Conservation (phyloP, 1,140 invertebrate species). For the Trigoniulus corallinus region DNA sequence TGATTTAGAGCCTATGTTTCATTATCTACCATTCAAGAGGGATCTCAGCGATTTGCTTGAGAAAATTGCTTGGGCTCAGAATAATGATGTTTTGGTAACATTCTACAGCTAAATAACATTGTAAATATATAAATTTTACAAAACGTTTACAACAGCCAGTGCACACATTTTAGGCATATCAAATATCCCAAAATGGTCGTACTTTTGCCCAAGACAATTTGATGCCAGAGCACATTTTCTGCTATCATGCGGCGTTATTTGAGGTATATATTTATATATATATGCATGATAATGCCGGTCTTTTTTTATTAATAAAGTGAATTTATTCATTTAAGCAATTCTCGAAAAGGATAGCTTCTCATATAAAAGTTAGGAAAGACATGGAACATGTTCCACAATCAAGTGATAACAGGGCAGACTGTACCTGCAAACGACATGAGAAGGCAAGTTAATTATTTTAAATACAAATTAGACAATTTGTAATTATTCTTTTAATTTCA, state of each 20-base stretch:
- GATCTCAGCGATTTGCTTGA: slow-evolving; percentile 67
- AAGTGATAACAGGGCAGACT: slow-evolving; percentile 17
- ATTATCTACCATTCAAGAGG: slow-evolving; percentile 66
- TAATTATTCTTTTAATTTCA: neutral
- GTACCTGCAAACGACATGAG: slow-evolving; percentile 5
- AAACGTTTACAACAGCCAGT: neutral
- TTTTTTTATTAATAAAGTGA: slow-evolving; percentile 33
- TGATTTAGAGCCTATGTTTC: slow-evolving; percentile 49
- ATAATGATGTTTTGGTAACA: slow-evolving; percentile 46
- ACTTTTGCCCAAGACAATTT: slow-evolving; percentile 60
- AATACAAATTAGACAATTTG: neutral
- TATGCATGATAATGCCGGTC: slow-evolving; percentile 9
- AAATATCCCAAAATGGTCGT: slow-evolving; percentile 51
- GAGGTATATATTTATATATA: slow-evolving; percentile 32
- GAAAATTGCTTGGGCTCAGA: slow-evolving; percentile 57
- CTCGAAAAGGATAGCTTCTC: slow-evolving; percentile 43
- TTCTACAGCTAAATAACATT: neutral
- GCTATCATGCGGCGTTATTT: slow-evolving; percentile 70
- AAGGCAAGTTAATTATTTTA: neutral
- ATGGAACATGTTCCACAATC: slow-evolving; percentile 60
- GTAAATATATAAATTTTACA: neutral
- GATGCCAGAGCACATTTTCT: slow-evolving; percentile 69
- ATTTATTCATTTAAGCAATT: too few species aligned
- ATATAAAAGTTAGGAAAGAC: slow-evolving; percentile 38
- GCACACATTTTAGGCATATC: slow-evolving; percentile 27